A percentile compares a stretch with the other conserved stretches of the same genome.
phyloP scores from a whole-genome alignment of 1,140 invertebrate genomes.

The Scaptomyza graminum region DNA sequence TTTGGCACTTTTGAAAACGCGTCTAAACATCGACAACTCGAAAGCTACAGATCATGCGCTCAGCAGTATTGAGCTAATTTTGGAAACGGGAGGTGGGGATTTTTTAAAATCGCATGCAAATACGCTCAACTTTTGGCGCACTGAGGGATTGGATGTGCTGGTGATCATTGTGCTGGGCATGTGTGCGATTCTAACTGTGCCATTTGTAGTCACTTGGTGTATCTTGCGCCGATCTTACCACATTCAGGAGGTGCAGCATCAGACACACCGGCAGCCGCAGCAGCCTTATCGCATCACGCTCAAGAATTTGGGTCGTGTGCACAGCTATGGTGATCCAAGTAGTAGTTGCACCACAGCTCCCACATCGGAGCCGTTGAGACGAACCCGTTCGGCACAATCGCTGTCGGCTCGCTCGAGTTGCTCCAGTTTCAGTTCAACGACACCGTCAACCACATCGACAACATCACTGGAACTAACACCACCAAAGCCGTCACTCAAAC shows the following conservation, averaged over 20 bases:
- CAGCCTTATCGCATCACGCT: conserved; percentile 46
- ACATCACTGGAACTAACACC: conserved; percentile 66
- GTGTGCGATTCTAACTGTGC: conserved; percentile 64
- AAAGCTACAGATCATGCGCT: conserved; percentile 81
- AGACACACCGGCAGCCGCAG: conserved; percentile 11
- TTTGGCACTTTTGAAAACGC: conserved; percentile 80
- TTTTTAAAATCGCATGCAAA: conserved; percentile 83
- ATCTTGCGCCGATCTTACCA: conserved; percentile 73
- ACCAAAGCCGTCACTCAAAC: conserved; percentile 47
- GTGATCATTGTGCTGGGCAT: conserved; percentile 70
- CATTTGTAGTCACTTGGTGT: conserved; percentile 72
- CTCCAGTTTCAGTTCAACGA: conserved; percentile 60
- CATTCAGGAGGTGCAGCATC: conserved; percentile 53
- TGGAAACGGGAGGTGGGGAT: conserved; percentile 84
- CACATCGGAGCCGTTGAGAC: conserved; percentile 43
- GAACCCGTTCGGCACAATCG: conserved; percentile 67
- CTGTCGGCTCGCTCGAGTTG: conserved; percentile 59
- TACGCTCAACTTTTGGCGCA: conserved; percentile 83
- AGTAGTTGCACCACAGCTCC: conserved; percentile 30
- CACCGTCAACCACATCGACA: conserved; percentile 57
- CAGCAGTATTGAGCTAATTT: conserved; percentile 86
- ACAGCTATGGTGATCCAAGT: conserved; percentile 60
- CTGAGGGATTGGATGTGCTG: conserved; percentile 83
- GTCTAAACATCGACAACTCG: conserved; percentile 51
- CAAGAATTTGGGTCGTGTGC: conserved; percentile 53